Conservation (phyloP, 2,113 vertebrate species). For the Plotosus lineatus region DNA sequence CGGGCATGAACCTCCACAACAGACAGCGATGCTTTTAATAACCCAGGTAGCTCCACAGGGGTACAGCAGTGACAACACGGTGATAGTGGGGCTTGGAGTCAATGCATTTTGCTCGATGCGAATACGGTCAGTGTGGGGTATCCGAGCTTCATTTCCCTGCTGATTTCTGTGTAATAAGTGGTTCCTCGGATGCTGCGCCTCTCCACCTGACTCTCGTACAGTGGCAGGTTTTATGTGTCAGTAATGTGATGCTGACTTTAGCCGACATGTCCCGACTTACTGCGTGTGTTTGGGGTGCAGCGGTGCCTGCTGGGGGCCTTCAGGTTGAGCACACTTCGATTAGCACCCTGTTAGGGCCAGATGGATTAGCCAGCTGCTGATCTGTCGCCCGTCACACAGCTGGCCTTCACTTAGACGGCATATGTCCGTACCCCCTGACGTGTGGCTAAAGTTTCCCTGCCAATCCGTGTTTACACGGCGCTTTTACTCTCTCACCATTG, state of each 20-base stretch:
- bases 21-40: too few species aligned
- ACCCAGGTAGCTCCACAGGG: too few species aligned
- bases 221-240: constrained; percentile 32
- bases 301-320: neutral
- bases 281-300: neutral
- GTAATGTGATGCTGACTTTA: constrained; percentile 40
- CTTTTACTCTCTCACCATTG: constrained; percentile 3
- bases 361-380: constrained; percentile 61
- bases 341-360: constrained; percentile 56
- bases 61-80: too few species aligned
- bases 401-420: constrained; percentile 39
- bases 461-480: constrained; percentile 12
- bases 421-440: constrained; percentile 30
- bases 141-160: too few species aligned
- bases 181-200: neutral
- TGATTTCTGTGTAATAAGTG: neutral
- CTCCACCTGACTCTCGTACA: constrained; percentile 1
- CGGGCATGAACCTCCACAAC: too few species aligned
- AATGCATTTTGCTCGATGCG: too few species aligned
- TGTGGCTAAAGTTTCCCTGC: constrained; percentile 13
- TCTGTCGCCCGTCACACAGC: constrained; percentile 34
- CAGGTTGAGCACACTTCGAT: constrained; percentile 55
- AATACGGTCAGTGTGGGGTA: too few species aligned
- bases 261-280: constrained; percentile 35
- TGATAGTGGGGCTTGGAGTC: too few species aligned